Percentiles rank a stretch among this genome's conserved stretches.
Conservation (phyloP, 1,140 invertebrate species). For the roundworm (Caenorhabditis elegans) region DNA sequence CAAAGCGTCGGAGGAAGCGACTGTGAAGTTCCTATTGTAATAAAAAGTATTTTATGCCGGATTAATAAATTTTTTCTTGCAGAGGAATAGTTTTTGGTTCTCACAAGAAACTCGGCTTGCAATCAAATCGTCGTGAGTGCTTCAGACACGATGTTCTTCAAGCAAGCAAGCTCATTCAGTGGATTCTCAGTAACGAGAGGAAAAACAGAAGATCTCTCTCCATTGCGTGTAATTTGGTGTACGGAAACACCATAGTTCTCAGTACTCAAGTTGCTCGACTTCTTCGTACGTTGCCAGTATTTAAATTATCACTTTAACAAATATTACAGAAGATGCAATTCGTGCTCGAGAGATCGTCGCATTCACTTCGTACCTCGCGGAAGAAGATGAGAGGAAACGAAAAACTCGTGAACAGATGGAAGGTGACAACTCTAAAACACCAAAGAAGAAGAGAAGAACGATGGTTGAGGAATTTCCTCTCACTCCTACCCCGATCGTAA, state of each 20-base stretch:
- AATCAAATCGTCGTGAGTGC: background rate
- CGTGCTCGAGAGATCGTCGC: background rate
- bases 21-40: background rate
- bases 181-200: too few relatives aligned
- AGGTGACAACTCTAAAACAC: background rate
- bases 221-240: background rate
- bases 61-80: background rate
- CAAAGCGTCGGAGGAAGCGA: background rate
- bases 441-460: background rate
- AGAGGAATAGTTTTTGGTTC: background rate
- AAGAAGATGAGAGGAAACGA: background rate
- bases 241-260: background rate
- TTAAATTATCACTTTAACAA: too few relatives aligned
- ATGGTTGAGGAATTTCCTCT: background rate
- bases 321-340: background rate
- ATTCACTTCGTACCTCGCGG: background rate
- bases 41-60: background rate
- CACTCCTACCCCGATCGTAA: too few relatives aligned
- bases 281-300: background rate
- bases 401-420: slow-evolving; percentile 7
- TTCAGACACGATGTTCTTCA: background rate
- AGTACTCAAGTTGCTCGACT: background rate
- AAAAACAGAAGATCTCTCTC: background rate
- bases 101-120: background rate
- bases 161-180: background rate